Percentiles rank a stretch among this genome's conserved stretches.
Evolutionary conservation across 2,888 invertebrate species (phyloP).

Genomic region (Noctua comes): DNA sequence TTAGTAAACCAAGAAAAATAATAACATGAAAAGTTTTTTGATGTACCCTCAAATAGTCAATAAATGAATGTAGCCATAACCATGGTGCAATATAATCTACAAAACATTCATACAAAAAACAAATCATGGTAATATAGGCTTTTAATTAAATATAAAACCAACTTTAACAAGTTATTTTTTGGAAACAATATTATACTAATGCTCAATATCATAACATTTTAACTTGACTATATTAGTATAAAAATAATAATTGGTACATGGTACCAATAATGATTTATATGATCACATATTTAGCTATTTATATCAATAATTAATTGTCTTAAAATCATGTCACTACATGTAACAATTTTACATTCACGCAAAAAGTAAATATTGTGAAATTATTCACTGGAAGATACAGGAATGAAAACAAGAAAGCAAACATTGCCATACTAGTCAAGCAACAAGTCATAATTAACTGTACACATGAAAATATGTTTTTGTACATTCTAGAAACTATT

Average conservation of each 20-base stretch:
- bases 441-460: conserved; percentile 60
- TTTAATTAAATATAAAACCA: conserved; percentile 49
- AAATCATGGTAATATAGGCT: conserved; percentile 42
- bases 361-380: conserved; percentile 49
- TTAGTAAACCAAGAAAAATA: conserved; percentile 60
- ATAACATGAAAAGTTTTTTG: conserved; percentile 52
- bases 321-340: conserved; percentile 47
- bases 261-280: conserved; percentile 80
- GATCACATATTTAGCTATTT: conserved; percentile 70
- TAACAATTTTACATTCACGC: conserved; percentile 40
- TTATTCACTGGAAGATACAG: conserved; percentile 57
- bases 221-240: conserved; percentile 61
- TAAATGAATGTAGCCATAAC: conserved; percentile 53
- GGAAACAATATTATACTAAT: conserved; percentile 42
- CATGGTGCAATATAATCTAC: conserved; percentile 51
- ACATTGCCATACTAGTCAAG: conserved; percentile 60
- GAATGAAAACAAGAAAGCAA: conserved; percentile 55
- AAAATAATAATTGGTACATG: conserved; percentile 76
- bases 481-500: conserved; percentile 76
- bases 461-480: conserved; percentile 68
- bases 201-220: conserved; percentile 47
- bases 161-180: conserved; percentile 50
- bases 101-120: conserved; percentile 48
- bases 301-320: conserved; percentile 58
- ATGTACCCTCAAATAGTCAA: conserved; percentile 29